Percentiles rank a stretch among this genome's conserved stretches.
Conservation (phyloP, 2,888 invertebrate species). For the Conomelus anceps region DNA sequence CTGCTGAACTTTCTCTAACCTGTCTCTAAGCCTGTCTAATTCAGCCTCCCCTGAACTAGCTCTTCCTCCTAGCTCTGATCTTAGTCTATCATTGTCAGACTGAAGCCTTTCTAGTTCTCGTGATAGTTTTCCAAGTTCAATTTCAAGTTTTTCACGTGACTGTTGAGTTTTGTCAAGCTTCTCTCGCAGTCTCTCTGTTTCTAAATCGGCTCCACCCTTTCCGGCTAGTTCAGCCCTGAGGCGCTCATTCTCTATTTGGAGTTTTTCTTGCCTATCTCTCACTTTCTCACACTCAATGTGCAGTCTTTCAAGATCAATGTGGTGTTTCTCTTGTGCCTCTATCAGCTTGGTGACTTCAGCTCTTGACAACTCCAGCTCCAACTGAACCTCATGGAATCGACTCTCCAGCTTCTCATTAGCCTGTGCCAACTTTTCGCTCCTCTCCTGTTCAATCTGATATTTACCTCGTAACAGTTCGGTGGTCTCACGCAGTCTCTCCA, state of each 20-base stretch:
- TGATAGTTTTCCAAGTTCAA: conserved; percentile 61
- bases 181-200: conserved; percentile 77
- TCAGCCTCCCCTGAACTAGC: conserved; percentile 57
- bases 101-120: conserved; percentile 66
- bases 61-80: conserved; percentile 50
- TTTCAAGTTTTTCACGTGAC: conserved; percentile 76
- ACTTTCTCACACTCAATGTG: conserved; percentile 86
- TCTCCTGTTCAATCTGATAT: conserved; percentile 68
- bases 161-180: conserved; percentile 79
- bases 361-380: conserved; percentile 73
- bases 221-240: conserved; percentile 55
- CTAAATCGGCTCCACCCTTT: conserved; percentile 33
- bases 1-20: conserved; percentile 76
- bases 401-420: conserved; percentile 69
- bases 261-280: conserved; percentile 76
- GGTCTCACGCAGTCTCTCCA: conserved; percentile 49
- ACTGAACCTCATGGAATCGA: conserved; percentile 66
- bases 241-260: conserved; percentile 72
- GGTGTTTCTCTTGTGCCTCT: conserved; percentile 70
- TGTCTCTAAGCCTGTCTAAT: conserved; percentile 76
- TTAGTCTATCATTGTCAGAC: conserved; percentile 66
- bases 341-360: conserved; percentile 69
- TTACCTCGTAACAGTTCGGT: conserved; percentile 71
- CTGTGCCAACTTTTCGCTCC: conserved; percentile 67
- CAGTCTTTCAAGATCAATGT: conserved; percentile 71